phyloP scores from a whole-genome alignment of 2,888 invertebrate genomes.

The Stenodera caucasica region DNA sequence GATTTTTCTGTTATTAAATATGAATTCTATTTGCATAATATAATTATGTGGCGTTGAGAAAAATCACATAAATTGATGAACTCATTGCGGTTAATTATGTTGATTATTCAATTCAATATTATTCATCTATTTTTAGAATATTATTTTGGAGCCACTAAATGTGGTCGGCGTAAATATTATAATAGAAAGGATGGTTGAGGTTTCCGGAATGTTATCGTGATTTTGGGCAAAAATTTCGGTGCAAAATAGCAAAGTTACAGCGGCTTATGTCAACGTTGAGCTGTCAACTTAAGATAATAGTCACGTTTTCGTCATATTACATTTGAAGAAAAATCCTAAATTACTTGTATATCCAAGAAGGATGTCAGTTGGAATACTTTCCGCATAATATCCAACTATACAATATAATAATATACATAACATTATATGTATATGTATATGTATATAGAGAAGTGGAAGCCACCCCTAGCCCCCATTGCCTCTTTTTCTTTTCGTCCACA shows the following conservation, averaged over 20 bases:
- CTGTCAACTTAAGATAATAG: neutral
- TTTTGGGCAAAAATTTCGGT: too few species aligned
- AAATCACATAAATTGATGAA: neutral
- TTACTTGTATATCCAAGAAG: constrained; percentile 6
- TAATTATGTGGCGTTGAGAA: neutral
- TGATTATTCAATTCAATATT: neutral
- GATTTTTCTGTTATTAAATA: neutral
- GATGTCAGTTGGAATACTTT: neutral
- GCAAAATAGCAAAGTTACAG: too few species aligned
- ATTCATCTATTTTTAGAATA: neutral
- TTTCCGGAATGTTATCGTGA: too few species aligned
- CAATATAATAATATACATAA: neutral
- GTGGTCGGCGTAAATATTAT: too few species aligned
- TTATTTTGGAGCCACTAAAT: too few species aligned
- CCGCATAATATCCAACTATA: neutral
- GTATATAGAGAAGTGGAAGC: neutral
- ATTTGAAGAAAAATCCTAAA: constrained; percentile 1
- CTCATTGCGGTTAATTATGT: constrained; percentile 1
- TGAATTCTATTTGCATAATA: neutral
- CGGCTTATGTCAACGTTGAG: neutral
- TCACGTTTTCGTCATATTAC: constrained; percentile 1
- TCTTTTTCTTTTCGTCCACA: neutral
- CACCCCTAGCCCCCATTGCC: neutral
- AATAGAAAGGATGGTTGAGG: too few species aligned
- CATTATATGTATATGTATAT: neutral